Evolutionary conservation across 2,888 invertebrate genomes (phyloP).

Genomic region (Erynnis tages): DNA sequence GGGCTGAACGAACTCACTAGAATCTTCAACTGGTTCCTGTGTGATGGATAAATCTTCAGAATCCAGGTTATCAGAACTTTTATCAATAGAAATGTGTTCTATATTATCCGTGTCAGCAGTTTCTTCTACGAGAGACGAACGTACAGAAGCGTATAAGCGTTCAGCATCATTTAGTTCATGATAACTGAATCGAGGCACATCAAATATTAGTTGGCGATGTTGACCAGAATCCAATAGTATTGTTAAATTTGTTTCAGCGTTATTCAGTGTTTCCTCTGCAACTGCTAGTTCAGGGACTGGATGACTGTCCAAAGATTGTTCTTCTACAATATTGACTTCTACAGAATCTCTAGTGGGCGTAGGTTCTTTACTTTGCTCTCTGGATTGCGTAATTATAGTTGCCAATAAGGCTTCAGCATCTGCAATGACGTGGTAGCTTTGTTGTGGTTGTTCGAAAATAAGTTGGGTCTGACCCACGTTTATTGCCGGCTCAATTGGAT

Average conservation of each 20-base stretch:
- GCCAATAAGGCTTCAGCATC: conserved; percentile 41
- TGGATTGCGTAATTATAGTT: conserved; percentile 2
- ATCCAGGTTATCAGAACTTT: conserved; percentile 33
- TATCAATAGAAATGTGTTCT: conserved; percentile 1
- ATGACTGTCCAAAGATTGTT: too few relatives aligned
- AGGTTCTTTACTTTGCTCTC: background rate
- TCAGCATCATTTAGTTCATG: conserved; percentile 34
- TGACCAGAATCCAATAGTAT: background rate
- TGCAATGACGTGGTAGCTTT: conserved; percentile 36
- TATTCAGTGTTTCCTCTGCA: background rate
- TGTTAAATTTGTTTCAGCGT: too few relatives aligned
- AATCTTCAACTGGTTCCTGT: background rate
- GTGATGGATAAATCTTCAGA: background rate
- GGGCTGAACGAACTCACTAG: too few relatives aligned
- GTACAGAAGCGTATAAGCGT: conserved; percentile 37
- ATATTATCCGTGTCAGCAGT: conserved; percentile 11
- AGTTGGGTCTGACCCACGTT: background rate
- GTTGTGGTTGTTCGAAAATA: conserved; percentile 27
- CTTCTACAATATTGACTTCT: background rate
- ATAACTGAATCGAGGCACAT: conserved; percentile 29
- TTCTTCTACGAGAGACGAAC: conserved; percentile 5
- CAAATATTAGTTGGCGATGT: background rate
- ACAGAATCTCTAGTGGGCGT: background rate
- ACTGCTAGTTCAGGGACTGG: too few relatives aligned
- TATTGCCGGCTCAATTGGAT: background rate